A percentile compares a stretch with the other conserved stretches of the same genome.
Evolutionary conservation across 92 coral and sea anemone genomes (phyloP).

Genomic region (Zoanthus solanderi): DNA sequence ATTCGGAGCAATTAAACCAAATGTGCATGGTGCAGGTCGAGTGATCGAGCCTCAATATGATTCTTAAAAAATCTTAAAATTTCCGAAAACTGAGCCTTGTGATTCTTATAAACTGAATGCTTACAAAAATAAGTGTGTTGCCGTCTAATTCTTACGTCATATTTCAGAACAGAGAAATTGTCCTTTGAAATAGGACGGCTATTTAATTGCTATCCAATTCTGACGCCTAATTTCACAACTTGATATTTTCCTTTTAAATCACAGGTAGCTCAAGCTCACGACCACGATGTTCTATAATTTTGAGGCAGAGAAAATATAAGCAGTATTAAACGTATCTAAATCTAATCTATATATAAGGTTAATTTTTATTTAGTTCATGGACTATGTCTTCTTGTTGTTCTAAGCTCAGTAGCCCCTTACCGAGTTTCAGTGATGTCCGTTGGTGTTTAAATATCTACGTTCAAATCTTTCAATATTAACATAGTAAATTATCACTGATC

Average conservation of each 20-base stretch:
- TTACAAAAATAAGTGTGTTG: not conserved
- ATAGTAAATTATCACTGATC: not conserved
- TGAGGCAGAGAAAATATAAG: not conserved
- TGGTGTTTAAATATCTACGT: no score
- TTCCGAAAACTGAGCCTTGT: no score
- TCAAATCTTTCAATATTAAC: no score
- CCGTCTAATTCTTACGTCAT: not conserved
- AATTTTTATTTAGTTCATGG: not conserved
- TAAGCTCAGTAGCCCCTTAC: not conserved
- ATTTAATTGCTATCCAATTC: not conserved
- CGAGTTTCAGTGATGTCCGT: not conserved
- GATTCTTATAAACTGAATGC: no score
- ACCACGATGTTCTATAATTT: not conserved
- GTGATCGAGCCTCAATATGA: no score
- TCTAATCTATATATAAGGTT: not conserved
- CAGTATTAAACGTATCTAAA: not conserved
- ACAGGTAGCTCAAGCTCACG: conserved; percentile 4
- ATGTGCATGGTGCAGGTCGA: no score
- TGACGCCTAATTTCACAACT: not conserved
- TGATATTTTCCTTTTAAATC: not conserved
- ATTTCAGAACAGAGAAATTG: not conserved
- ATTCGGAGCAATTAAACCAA: no score
- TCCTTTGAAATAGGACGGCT: not conserved
- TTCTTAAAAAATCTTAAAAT: no score
- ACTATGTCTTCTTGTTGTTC: not conserved